A percentile compares a stretch with the other conserved stretches of the same genome.
Evolutionary conservation across 1,140 invertebrate genomes (phyloP).

Genomic region (Brachystomella parvula): DNA sequence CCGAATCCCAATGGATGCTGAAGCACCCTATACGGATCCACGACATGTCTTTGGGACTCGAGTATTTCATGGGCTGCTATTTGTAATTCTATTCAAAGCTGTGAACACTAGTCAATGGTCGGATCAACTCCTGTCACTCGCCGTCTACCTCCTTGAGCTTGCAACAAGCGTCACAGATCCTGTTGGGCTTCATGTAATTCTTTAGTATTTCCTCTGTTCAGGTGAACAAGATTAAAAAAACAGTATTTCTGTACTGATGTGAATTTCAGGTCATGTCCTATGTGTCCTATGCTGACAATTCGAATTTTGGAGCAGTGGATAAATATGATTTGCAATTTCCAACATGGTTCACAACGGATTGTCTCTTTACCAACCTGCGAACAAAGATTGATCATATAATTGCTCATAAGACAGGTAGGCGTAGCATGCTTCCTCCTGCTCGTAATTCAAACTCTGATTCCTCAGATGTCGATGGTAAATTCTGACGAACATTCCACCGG

Average conservation of each 20-base stretch:
- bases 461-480: not conserved
- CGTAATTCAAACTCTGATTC: conserved; percentile 43
- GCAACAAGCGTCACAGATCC: conserved; percentile 58
- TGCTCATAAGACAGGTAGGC: conserved; percentile 48
- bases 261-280: conserved; percentile 1
- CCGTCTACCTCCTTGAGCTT: conserved; percentile 78
- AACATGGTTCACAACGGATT: conserved; percentile 67
- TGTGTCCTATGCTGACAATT: not conserved
- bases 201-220: too few species aligned
- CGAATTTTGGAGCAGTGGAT: not conserved
- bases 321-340: conserved; percentile 56
- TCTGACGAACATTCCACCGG: not conserved
- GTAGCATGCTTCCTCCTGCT: too few species aligned
- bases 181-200: conserved; percentile 28
- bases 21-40: conserved; percentile 62
- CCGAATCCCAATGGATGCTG: conserved; percentile 57
- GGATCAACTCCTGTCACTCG: conserved; percentile 74
- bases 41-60: conserved; percentile 59
- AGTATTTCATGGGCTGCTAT: conserved; percentile 75
- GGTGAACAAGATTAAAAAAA: too few species aligned
- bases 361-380: conserved; percentile 68
- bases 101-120: conserved; percentile 64
- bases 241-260: too few species aligned
- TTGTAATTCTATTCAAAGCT: conserved; percentile 75
- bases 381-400: conserved; percentile 60